Evolutionary conservation across 2,888 invertebrate species (phyloP).

Genomic region (Keiferia lycopersicella): DNA sequence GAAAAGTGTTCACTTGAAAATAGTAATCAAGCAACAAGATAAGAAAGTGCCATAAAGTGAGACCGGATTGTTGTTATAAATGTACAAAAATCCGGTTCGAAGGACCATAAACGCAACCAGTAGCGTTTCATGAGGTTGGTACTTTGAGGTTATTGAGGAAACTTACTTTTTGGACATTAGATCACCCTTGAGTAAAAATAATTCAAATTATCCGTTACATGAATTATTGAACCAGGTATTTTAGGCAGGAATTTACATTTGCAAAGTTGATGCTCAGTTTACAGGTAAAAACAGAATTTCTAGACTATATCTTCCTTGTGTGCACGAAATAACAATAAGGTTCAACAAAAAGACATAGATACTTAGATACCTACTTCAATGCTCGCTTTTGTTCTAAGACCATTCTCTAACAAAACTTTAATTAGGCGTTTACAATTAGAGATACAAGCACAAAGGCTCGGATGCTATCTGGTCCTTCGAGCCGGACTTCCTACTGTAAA

Average conservation of each 20-base stretch:
- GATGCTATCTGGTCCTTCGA: constrained; percentile 48
- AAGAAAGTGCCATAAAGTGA: constrained; percentile 24
- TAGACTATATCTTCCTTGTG: too few species aligned
- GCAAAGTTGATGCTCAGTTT: too few species aligned
- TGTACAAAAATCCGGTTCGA: constrained; percentile 27
- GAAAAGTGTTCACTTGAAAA: too few species aligned
- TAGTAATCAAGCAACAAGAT: neutral
- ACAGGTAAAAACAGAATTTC: neutral
- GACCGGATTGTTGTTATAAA: constrained; percentile 24
- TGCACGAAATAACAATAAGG: neutral
- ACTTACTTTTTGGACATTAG: too few species aligned
- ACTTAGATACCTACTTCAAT: neutral
- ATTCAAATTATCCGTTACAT: too few species aligned
- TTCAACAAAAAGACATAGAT: neutral
- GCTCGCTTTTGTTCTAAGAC: constrained; percentile 23
- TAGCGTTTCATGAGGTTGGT: constrained; percentile 16
- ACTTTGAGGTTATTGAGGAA: neutral
- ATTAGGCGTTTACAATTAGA: constrained; percentile 52
- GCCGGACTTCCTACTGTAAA: constrained; percentile 63
- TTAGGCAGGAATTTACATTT: too few species aligned
- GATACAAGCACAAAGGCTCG: constrained; percentile 46
- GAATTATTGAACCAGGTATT: too few species aligned
- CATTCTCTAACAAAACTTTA: constrained; percentile 33
- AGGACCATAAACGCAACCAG: constrained; percentile 31
- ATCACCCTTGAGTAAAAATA: too few species aligned